Percentiles rank a stretch among this genome's conserved stretches.
phyloP scores from a whole-genome alignment of 2,797 vertebrate genomes.

The Sebastes hubbsi region DNA sequence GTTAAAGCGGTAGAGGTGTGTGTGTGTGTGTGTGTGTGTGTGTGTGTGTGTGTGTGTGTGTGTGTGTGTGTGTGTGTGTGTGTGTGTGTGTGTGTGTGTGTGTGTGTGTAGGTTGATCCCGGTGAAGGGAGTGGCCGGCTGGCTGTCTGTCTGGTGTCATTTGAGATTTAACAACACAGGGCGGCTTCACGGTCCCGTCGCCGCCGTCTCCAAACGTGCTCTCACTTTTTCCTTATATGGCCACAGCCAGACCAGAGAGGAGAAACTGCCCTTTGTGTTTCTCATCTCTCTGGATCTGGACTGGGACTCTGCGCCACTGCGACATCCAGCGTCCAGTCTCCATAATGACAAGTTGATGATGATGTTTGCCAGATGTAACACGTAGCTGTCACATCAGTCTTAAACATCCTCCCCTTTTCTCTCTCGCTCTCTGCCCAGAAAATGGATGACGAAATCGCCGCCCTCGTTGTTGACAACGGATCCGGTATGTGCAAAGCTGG shows the following conservation, averaged over 20 bases:
- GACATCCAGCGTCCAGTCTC: conserved; percentile 83
- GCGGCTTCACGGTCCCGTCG: conserved; percentile 48
- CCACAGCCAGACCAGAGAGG: conserved; percentile 74
- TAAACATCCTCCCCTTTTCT: not conserved
- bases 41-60: not conserved
- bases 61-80: not conserved
- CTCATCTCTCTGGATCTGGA: conserved; percentile 19
- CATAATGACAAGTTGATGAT: not conserved
- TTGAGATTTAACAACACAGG: conserved; percentile 21
- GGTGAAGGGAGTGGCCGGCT: conserved; percentile 60
- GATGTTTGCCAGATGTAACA: not conserved
- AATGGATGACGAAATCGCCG: conserved; percentile 98
- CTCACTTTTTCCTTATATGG: conserved; percentile 95
- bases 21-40: not conserved
- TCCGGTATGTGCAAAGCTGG: conserved; percentile 99
- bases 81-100: not conserved
- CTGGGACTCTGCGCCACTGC: conserved; percentile 63
- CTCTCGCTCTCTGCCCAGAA: conserved; percentile 51
- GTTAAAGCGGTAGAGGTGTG: too few relatives aligned
- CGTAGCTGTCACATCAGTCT: not conserved
- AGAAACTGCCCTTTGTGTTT: conserved; percentile 89
- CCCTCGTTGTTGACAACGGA: conserved; percentile 97
- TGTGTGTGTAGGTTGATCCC: not conserved
- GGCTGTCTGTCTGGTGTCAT: conserved; percentile 12
- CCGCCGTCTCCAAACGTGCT: conserved; percentile 40